phyloP scores from a whole-genome alignment of 2,113 vertebrate species.

The Dolichallabes microphthalmus region DNA sequence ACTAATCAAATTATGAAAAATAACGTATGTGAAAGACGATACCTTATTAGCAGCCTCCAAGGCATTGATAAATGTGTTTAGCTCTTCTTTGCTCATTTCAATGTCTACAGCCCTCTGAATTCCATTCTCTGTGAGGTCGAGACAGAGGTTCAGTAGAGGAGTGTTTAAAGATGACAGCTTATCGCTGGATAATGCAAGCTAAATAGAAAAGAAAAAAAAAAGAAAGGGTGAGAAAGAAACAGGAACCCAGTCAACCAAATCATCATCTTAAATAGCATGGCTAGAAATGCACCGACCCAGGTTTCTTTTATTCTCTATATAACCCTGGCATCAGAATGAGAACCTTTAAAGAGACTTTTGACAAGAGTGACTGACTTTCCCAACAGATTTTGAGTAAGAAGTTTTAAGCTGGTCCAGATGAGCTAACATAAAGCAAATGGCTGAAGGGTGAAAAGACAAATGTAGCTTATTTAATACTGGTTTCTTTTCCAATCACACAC shows the following conservation, averaged over 20 bases:
- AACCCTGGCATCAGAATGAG: not conserved
- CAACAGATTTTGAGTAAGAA: not conserved
- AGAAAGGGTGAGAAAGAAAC: not conserved
- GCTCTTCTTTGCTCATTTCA: constrained; percentile 91
- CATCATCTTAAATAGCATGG: not conserved
- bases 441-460: not conserved
- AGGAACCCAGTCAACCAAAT: not conserved
- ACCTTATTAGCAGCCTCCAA: constrained; percentile 96
- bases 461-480: constrained; percentile 1
- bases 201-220: constrained; percentile 11
- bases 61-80: constrained; percentile 82
- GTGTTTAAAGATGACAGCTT: constrained; percentile 90
- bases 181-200: constrained; percentile 94
- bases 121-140: constrained; percentile 83
- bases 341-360: not conserved
- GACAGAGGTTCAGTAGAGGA: constrained; percentile 85
- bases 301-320: not conserved
- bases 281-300: not conserved
- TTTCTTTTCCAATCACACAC: constrained; percentile 2
- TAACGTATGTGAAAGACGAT: not conserved
- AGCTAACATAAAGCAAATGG: not conserved
- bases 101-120: constrained; percentile 75
- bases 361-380: too few species aligned
- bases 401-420: not conserved
- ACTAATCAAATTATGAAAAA: not conserved